Evolutionary conservation across 2,888 invertebrate species (phyloP), one percentile per base, ranked within the genome.

Genomic region (Apotomis betuletana): DNA sequence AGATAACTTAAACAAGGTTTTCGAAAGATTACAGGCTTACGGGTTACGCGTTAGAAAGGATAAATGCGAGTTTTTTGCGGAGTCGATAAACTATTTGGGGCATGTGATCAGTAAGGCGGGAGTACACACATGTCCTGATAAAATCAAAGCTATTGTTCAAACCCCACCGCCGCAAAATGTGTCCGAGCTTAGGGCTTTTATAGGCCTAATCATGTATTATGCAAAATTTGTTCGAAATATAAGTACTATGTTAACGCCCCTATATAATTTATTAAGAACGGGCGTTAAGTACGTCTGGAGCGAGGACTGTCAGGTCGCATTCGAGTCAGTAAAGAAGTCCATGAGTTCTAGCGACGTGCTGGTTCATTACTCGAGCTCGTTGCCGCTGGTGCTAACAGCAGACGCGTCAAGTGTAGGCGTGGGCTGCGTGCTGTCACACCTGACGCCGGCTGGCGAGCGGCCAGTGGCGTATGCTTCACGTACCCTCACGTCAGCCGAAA

Each of bases 391-490:
- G 10, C 61, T 71, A 5, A 38, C 62, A 55, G 36, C 36, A 67
- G 70, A 8, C 36, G 60, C 15, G 54, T 61, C 61, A 51, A 65
- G n/a, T 58, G 55, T 59, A 44, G 44, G 44, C 5, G 44, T 44
- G 8, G 44, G 44, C 5, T 6, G 44, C 8, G 44, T 44, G 44
- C 5, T 44, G 5, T 44, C 44, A 8, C 44, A 44, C 44, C 5
- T 44, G 44, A 44, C 8, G 44, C 44, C 44, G 5, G 44, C 5
- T 44, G 44, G 44, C 8, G 44, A 44, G 8, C 5, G 44, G 44
- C 44, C 44, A 10, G 59, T 70, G 5, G 62, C 46, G 6, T 64
- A 62, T 41, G 70, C 54, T 4, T 70, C 70, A 5, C 59, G 70
- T 38, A 44, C 61, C 44, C 46, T 71, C 9, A 67, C 9, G 15